Conservation (phyloP, 2,797 vertebrate species). For the Rhinoraja longicauda region DNA sequence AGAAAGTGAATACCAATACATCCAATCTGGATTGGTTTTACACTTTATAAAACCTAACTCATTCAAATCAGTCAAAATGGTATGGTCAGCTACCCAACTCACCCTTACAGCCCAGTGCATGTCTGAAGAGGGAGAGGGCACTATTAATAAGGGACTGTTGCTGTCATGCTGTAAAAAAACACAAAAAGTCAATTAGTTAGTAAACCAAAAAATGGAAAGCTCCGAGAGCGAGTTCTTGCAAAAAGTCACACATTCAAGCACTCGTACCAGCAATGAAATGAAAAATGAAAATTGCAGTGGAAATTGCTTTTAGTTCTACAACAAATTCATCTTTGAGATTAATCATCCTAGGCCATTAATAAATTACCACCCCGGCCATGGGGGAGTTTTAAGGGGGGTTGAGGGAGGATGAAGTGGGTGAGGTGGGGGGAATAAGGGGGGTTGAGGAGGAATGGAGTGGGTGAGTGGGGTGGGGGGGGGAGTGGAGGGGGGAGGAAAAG, state of each 20-base stretch:
- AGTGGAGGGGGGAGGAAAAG: no score
- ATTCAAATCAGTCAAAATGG: background rate
- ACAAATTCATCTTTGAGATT: background rate
- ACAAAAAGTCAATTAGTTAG: constrained; percentile 35
- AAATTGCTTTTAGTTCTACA: background rate
- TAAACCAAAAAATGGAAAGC: background rate
- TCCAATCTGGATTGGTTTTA: background rate
- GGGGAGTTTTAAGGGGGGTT: no score
- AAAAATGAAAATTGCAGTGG: background rate
- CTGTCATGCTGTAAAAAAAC: constrained; percentile 71
- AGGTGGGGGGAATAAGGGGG: no score
- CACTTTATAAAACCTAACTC: background rate
- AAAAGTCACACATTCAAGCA: background rate
- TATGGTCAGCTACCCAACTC: constrained; percentile 45
- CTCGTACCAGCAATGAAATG: background rate
- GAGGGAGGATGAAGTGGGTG: no score
- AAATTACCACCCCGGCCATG: background rate
- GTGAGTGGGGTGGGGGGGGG: no score
- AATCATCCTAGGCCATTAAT: background rate
- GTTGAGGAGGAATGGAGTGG: no score
- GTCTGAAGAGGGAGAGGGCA: constrained; percentile 62
- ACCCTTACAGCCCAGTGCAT: constrained; percentile 91
- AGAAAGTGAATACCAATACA: background rate
- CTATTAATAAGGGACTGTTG: constrained; percentile 77
- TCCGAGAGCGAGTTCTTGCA: background rate